Conservation (phyloP, 2,888 invertebrate genomes). For the Rhingia campestris region DNA sequence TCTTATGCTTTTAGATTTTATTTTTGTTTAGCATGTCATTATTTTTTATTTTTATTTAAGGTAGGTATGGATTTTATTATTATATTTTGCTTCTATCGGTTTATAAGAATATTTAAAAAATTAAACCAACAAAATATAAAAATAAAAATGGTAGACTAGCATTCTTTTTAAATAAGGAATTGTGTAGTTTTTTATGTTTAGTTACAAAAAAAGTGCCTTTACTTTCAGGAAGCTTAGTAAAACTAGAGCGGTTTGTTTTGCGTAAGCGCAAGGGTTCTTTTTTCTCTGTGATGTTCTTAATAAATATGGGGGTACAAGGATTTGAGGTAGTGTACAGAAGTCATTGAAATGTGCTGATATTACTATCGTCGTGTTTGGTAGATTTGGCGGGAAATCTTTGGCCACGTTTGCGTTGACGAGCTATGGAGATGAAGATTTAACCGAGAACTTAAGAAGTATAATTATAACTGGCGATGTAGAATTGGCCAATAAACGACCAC, state of each 20-base stretch:
- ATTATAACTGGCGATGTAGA: too few relatives aligned
- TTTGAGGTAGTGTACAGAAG: neutral
- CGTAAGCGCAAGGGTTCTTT: too few relatives aligned
- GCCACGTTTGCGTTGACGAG: too few relatives aligned
- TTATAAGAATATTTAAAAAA: constrained; percentile 17
- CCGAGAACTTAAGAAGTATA: too few relatives aligned
- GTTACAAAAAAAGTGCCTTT: constrained; percentile 58
- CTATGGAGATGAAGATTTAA: too few relatives aligned
- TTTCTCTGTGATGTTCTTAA: too few relatives aligned
- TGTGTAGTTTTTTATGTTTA: constrained; percentile 14
- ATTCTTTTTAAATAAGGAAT: constrained; percentile 24
- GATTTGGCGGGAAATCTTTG: too few relatives aligned
- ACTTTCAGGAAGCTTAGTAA: constrained; percentile 26
- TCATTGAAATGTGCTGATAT: neutral
- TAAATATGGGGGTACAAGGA: too few relatives aligned
- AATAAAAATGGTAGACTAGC: constrained; percentile 51
- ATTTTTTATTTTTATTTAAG: constrained; percentile 30
- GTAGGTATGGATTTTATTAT: constrained; percentile 18
- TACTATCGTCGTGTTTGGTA: too few relatives aligned
- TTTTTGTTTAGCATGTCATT: constrained; percentile 26
- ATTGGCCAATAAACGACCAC: too few relatives aligned
- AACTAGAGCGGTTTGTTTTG: neutral
- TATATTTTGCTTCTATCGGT: neutral
- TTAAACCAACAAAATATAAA: constrained; percentile 22
- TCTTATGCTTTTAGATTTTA: constrained; percentile 48